Evolutionary conservation across 2,797 vertebrate species (phyloP), one percentile per base, ranked within the genome.

Genomic region (Myripristis jacobus): DNA sequence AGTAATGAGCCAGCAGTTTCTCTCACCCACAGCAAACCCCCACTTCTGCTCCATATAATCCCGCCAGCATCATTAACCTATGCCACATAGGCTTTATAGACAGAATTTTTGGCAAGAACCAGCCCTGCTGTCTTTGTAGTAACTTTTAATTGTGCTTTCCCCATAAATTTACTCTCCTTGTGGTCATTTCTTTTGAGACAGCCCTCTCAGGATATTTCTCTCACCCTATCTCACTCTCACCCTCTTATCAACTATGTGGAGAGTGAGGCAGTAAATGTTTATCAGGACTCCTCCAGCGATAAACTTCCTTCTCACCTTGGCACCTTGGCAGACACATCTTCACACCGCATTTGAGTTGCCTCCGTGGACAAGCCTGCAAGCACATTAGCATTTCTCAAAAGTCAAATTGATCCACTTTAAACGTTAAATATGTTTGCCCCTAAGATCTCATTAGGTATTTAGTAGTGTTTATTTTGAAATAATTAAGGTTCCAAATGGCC

Each of bases 71-170:
- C 88, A 89, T 92, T 92, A 92, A 92, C 87, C 89, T 90, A 79
- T 79, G 79, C 79, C 80, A 90, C 67, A 62, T 75, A 88, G 87
- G 59, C 79, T 86, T 82, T 83, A 82, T 73, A 80, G 76, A 83
- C 38, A 60, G 80, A 84, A 79, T 83, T 81, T 88, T 88, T 64
- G 46, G 36, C 77, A 82, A 83, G 4, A 84, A 81, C 66, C 81
- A 66, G 73, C 88, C 66, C 76, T 66, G 46, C 63, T 83, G 81
- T 85, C 81, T 91, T 80, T 85, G 70, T 81, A 77, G 75, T 81
- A 91, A 90, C 85, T 91, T 92, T 90, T 92, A 91, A 93, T 92
- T 92, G 89, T 86, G 81, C 79, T 86, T 80, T 81, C 76, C 80
- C 80, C 77, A 86, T 90, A 89, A 82, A 87, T 89, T 81, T 75